Conservation (phyloP, 2,113 vertebrate species). For the Macrotus californicus region DNA sequence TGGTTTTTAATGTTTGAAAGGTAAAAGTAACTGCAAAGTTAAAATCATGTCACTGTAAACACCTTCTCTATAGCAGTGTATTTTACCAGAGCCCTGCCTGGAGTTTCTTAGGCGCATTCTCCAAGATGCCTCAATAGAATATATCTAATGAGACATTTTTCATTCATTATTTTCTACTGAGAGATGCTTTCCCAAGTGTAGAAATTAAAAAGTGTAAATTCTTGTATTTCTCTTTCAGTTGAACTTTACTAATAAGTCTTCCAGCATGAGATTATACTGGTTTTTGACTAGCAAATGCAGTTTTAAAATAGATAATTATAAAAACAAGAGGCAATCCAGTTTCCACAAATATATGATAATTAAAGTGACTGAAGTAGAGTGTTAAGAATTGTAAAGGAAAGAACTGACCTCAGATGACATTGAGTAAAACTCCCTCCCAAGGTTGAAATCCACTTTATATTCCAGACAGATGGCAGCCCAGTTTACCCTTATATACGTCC, state of each 20-base stretch:
- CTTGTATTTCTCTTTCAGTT: not conserved
- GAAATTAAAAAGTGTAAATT: slow-evolving; percentile 42
- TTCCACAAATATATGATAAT: not conserved
- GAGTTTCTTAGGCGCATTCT: not conserved
- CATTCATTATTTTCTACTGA: slow-evolving; percentile 23
- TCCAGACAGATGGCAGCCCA: not conserved
- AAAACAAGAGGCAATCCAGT: not conserved
- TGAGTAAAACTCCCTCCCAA: not conserved
- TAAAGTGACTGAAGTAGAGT: not conserved
- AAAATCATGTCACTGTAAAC: slow-evolving; percentile 13
- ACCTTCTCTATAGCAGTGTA: not conserved
- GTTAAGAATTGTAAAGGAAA: not conserved
- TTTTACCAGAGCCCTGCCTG: slow-evolving; percentile 9
- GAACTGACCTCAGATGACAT: not conserved
- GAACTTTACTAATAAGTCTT: not conserved
- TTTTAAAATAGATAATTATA: slow-evolving; percentile 2
- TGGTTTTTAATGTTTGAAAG: slow-evolving; percentile 13
- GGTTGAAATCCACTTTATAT: not conserved
- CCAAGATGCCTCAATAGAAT: not conserved
- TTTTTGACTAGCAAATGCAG: slow-evolving; percentile 20
- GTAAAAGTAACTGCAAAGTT: slow-evolving; percentile 38
- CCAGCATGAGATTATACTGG: not conserved
- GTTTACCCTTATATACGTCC: not conserved
- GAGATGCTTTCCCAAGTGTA: slow-evolving; percentile 32
- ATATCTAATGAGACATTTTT: not conserved